Conservation (phyloP, 2,797 vertebrate species). For the Emydoidea blandingii region DNA sequence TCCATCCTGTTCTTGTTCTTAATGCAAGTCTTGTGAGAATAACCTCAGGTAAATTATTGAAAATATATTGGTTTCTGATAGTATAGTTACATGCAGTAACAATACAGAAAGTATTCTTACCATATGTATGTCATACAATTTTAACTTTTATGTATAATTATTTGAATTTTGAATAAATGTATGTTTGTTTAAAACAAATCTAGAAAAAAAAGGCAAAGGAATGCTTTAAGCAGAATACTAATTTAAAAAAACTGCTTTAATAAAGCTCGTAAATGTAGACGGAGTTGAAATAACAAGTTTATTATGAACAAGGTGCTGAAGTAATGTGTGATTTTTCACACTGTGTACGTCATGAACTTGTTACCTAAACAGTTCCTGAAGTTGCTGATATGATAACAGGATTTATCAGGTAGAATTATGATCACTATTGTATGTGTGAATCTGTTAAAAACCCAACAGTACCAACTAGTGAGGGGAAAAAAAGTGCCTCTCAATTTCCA, state of each 20-base stretch:
- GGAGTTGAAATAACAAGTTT: constrained; percentile 6
- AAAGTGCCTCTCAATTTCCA: background rate
- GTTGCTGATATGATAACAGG: background rate
- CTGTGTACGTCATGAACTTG: background rate
- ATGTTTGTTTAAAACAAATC: background rate
- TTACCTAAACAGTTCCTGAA: constrained; percentile 9
- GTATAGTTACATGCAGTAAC: background rate
- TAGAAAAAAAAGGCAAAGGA: background rate
- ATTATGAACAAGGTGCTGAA: constrained; percentile 20
- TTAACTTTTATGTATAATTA: background rate
- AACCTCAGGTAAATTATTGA: background rate
- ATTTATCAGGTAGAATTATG: constrained; percentile 38
- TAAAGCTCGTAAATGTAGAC: background rate
- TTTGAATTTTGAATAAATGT: background rate
- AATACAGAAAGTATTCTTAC: background rate
- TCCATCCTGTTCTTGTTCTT: background rate
- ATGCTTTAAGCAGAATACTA: background rate
- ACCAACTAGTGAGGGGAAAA: background rate
- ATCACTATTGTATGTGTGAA: background rate
- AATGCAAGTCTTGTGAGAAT: background rate
- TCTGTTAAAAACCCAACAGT: background rate
- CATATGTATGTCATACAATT: background rate
- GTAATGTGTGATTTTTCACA: constrained; percentile 2
- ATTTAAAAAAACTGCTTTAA: background rate
- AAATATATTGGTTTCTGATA: background rate